phyloP scores from a whole-genome alignment of 2,113 vertebrate genomes.

The Mesembrinibis cayennensis region DNA sequence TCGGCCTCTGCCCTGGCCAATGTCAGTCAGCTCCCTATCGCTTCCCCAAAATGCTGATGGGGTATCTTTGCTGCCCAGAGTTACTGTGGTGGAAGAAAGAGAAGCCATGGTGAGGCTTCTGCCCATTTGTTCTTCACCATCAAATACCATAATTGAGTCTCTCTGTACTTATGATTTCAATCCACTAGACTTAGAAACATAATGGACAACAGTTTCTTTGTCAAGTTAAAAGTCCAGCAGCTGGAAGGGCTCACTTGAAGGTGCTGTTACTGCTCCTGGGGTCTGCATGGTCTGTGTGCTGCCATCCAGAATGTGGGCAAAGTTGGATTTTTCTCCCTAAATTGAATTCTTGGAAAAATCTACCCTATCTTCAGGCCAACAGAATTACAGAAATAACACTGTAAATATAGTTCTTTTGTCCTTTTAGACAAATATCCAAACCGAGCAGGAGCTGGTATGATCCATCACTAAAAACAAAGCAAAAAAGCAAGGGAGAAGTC shows the following conservation, averaged over 20 bases:
- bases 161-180: neutral
- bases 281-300: accelerated
- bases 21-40: neutral
- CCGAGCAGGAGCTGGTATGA: neutral
- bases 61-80: neutral
- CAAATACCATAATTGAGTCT: neutral
- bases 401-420: neutral
- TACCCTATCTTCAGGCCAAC: neutral
- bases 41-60: neutral
- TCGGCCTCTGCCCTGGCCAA: neutral
- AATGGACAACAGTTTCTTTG: neutral
- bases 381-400: neutral
- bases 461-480: neutral
- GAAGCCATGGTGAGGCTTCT: neutral
- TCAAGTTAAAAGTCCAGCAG: neutral
- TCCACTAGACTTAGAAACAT: neutral
- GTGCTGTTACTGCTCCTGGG: neutral
- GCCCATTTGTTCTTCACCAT: neutral
- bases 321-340: neutral
- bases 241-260: neutral
- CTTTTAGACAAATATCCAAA: neutral
- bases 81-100: neutral
- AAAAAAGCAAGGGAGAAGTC: neutral
- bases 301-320: neutral
- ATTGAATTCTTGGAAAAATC: neutral